Conservation (phyloP, 2,113 vertebrate species). For the Hyaena hyaena region DNA sequence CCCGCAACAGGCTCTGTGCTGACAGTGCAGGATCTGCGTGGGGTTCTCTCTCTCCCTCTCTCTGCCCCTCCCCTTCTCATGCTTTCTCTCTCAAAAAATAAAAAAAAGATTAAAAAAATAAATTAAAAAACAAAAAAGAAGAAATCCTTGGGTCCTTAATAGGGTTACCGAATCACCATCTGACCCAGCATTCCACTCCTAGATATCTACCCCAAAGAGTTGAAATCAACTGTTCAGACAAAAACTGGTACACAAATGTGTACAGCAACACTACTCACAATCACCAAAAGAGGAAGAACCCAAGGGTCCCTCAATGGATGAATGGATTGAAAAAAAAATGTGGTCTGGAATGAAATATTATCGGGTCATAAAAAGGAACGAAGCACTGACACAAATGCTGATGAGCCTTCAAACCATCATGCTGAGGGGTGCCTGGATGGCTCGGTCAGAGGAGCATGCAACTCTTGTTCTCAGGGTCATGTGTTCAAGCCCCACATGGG, state of each 20-base stretch:
- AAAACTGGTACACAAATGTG: background rate
- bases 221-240: background rate
- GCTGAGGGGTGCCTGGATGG: background rate
- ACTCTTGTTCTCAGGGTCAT: background rate
- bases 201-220: background rate
- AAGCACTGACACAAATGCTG: background rate
- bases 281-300: background rate
- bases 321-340: background rate
- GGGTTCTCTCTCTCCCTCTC: too few relatives aligned
- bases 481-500: background rate
- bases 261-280: background rate
- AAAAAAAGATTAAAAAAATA: background rate
- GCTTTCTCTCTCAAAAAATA: too few relatives aligned
- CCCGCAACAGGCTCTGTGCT: too few relatives aligned
- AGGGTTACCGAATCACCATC: background rate
- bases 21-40: too few relatives aligned
- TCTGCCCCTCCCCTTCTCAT: too few relatives aligned
- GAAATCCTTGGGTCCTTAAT: background rate
- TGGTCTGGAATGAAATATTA: background rate
- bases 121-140: background rate
- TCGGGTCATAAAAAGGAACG: background rate
- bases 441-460: background rate
- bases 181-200: background rate
- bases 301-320: background rate
- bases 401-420: background rate